These are phyloP conservation scores for Zaprionus nigranus DNA, from an alignment of 1,140 invertebrate species.

Conservation along the genomic window DNA sequence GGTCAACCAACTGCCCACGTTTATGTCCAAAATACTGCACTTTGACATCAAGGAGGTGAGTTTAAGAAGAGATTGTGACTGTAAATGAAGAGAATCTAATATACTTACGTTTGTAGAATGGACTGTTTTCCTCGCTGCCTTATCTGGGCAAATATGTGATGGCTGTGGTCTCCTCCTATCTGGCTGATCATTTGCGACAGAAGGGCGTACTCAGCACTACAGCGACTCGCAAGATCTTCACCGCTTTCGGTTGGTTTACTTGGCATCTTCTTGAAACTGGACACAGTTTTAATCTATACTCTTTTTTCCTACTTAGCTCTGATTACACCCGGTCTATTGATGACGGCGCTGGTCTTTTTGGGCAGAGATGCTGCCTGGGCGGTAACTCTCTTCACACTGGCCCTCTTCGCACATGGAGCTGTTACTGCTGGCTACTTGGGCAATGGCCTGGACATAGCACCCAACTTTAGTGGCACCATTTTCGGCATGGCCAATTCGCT, in stretches of 20 bases:
- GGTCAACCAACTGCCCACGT: conserved; percentile 96
- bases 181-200: conserved; percentile 89
- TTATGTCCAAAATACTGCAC: conserved; percentile 95
- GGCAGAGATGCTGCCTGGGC: conserved; percentile 89
- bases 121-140: conserved; percentile 93
- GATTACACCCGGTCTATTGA: conserved; percentile 87
- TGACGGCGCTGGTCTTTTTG: conserved; percentile 89
- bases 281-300: not conserved
- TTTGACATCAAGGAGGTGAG: conserved; percentile 91
- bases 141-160: conserved; percentile 94
- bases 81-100: conserved; percentile 18
- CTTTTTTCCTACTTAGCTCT: conserved; percentile 85
- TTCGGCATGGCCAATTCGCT: conserved; percentile 96
- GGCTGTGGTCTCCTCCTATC: conserved; percentile 88
- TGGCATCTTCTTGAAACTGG: not conserved
- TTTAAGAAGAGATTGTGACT: not conserved
- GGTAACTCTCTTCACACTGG: conserved; percentile 90
- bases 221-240: conserved; percentile 89
- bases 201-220: conserved; percentile 89
- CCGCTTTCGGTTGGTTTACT: conserved; percentile 86
- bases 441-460: conserved; percentile 95
- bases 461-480: conserved; percentile 94
- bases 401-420: conserved; percentile 92
- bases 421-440: conserved; percentile 95
- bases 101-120: conserved; percentile 87